Conservation (phyloP, 2,888 invertebrate species). For the Pachycephus smyrnensis region DNA sequence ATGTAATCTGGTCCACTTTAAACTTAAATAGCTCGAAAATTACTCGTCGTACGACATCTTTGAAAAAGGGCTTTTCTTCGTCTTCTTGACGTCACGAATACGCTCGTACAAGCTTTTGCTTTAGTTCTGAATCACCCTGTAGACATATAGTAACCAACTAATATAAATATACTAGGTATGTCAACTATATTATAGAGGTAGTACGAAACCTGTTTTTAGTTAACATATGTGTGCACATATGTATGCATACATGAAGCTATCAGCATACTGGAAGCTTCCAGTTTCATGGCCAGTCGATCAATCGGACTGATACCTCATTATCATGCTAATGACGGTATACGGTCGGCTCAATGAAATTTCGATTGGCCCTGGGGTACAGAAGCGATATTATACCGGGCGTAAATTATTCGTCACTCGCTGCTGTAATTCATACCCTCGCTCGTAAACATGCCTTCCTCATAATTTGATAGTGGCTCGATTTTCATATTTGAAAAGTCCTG, state of each 20-base stretch:
- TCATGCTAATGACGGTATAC: constrained; percentile 10
- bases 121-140: no score
- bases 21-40: no score
- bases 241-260: background rate
- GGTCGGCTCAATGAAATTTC: constrained; percentile 6
- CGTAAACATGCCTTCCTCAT: constrained; percentile 48
- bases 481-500: constrained; percentile 49
- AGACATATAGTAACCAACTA: background rate
- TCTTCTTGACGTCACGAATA: no score
- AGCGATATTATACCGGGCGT: constrained; percentile 30
- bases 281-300: constrained; percentile 17
- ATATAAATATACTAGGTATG: background rate
- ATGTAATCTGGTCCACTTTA: no score
- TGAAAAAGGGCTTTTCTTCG: no score
- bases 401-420: constrained; percentile 45
- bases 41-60: no score
- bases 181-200: background rate
- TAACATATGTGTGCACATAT: background rate
- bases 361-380: constrained; percentile 36
- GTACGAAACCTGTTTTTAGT: background rate
- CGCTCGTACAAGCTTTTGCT: no score
- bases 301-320: constrained; percentile 28
- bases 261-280: constrained; percentile 2
- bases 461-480: constrained; percentile 34
- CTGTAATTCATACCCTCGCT: constrained; percentile 40